Evolutionary conservation across 2,113 vertebrate genomes (phyloP), one percentile per base, ranked within the genome.

Genomic region (Leptobrachium leishanense): DNA sequence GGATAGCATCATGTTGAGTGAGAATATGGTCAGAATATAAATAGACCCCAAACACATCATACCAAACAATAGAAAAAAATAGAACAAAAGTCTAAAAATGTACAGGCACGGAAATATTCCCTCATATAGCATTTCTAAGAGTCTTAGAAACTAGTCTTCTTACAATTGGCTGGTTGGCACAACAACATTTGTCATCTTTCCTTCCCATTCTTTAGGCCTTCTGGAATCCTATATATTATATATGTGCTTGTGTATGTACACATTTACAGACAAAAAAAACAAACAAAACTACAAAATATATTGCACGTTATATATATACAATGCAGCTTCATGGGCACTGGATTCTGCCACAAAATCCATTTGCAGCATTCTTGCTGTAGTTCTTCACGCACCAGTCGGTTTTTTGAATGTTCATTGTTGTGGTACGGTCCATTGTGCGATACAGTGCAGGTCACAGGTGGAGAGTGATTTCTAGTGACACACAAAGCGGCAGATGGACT

Each of bases 221-320:
- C 63, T 55, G 88, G 82, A 87, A 76, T 82, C 87, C 54, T 74
- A 82, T 90, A 90, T 90, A 88, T 87, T 88, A 84, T 88, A 88
- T 89, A 88, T 87, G 75, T 72, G 67, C 62, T 15, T 73, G 83
- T 93, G 84, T 93, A 85, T 94, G 85, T 93, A 86, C 92, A 93
- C 89, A 92, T 93, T 90, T 92, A 91, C 92, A 89, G 69, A 53
- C 50, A 62, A 50, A 85, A 84, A 77, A 4, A 63, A 55, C 88
- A 90, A 31, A 31, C 87, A 54, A 77, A 4, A 63, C 68, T 88
- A 90, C 90, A 87, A 84, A 85, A 86, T 75, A 87, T 90, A 93
- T 91, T 92, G 92, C 92, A 92, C 90, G 88, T 83, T 71, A 68
- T 89, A 89, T 84, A 87, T 86, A 91, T 88, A 91, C 88, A 90